A percentile compares a stretch with the other conserved stretches of the same genome.
Evolutionary conservation across 2,113 vertebrate species (phyloP).

Genomic region (Tetraodon nigroviridis): DNA sequence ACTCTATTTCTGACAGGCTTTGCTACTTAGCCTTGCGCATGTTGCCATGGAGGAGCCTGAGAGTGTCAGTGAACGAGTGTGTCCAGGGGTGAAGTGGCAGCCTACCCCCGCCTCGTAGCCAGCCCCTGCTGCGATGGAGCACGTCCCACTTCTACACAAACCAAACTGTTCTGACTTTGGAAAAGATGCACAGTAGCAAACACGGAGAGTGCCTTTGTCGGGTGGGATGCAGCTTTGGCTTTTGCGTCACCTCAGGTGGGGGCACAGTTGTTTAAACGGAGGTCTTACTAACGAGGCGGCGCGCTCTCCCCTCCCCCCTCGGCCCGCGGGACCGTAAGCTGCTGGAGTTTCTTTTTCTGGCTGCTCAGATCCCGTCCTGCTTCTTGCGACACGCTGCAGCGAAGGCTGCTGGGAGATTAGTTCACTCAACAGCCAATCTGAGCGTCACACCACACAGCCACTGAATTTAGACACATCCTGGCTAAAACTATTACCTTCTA

Average conservation of each 20-base stretch:
- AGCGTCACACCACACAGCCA: conserved; percentile 40
- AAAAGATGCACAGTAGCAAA: too few species aligned
- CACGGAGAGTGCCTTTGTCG: too few species aligned
- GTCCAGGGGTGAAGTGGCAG: too few species aligned
- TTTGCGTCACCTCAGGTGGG: conserved; percentile 13
- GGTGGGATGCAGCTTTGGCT: not conserved
- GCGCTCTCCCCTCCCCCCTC: conserved; percentile 30
- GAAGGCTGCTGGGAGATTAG: conserved; percentile 62
- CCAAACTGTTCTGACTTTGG: too few species aligned
- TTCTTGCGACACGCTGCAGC: conserved; percentile 31
- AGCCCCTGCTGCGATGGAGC: too few species aligned
- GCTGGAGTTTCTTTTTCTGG: conserved; percentile 71
- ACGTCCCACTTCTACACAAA: too few species aligned
- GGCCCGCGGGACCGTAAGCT: conserved; percentile 51
- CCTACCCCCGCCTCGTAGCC: too few species aligned
- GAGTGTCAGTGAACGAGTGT: too few species aligned
- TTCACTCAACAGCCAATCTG: conserved; percentile 37
- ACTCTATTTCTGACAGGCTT: too few species aligned
- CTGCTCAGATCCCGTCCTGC: conserved; percentile 46
- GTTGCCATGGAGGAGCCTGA: too few species aligned
- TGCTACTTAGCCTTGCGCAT: too few species aligned
- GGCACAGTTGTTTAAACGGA: conserved; percentile 51
- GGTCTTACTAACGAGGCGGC: conserved; percentile 60
- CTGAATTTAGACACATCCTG: conserved; percentile 36
- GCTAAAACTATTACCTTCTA: conserved; percentile 49